Evolutionary conservation across 1,140 invertebrate species (phyloP), one percentile per base, ranked within the genome.

Genomic region (Ostrea edulis): DNA sequence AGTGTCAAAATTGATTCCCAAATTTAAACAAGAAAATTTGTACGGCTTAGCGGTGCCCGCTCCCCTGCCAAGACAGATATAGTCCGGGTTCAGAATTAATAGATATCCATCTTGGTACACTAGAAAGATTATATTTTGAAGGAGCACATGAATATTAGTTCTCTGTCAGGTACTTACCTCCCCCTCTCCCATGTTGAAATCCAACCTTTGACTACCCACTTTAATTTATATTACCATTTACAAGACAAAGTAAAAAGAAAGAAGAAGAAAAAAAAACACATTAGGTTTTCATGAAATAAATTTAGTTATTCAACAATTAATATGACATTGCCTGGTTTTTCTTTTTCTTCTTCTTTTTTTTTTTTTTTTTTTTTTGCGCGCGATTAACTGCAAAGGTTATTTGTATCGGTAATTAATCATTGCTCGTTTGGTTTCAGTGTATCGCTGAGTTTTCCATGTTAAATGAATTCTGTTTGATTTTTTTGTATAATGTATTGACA

Each of bases 11-110:
- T 53, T 53, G 82, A 53, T 83, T 83, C 52, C 44, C 82, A 83
- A 83, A 83, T 14, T 83, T 51, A 83, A 83, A 83, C 82, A 83
- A 83, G 44, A 83, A 54, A 83, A 83, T 83, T 83, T 83, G 82
- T 83, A 83, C 82, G 29, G 52, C 82, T 53, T 83, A 83, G n/a
- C 22, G 51, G 52, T 22, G 20, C 44, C 22, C 11, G 82, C 17
- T 52, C 82, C 52, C 82, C 82, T 54, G 52, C 82, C 52, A 54
- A 52, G 82, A 52, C 68, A 25, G 68, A 77, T 77, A 25, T 77
- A 14, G 68, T 77, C 22, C 68, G 14, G 14, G 68, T 29, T 35
- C 68, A 35, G 35, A 77, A 77, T 77, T 29, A 77, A 77, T 77
- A 25, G 68, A 25, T 35, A 77, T 29, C 29, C 68, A 17, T 77